Evolutionary conservation across 2,888 invertebrate genomes (phyloP).

Genomic region (Plemyria rubiginata): DNA sequence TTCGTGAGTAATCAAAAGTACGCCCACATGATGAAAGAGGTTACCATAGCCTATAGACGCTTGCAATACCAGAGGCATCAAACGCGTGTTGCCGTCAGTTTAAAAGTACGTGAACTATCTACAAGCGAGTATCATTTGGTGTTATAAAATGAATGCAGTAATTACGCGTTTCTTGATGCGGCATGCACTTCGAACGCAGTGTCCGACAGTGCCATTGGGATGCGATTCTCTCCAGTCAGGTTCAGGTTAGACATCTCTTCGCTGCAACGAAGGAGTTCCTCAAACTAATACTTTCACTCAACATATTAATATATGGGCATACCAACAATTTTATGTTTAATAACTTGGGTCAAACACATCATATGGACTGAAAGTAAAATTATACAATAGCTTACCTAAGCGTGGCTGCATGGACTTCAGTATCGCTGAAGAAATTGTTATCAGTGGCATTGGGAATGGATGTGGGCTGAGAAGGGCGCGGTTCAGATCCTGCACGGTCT

Average conservation of each 20-base stretch:
- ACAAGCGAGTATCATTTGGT: slow-evolving; percentile 51
- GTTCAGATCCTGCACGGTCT: slow-evolving; percentile 79
- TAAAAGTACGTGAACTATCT: slow-evolving; percentile 36
- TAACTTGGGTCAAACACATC: slow-evolving; percentile 5
- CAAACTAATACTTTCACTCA: slow-evolving; percentile 24
- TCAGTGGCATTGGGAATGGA: slow-evolving; percentile 68
- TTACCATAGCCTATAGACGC: no score
- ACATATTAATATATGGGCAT: slow-evolving; percentile 6
- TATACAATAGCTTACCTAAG: slow-evolving; percentile 78
- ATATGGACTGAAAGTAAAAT: neutral
- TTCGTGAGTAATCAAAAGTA: no score
- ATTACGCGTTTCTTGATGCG: slow-evolving; percentile 82
- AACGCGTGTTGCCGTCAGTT: no score
- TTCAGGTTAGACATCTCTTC: slow-evolving; percentile 83
- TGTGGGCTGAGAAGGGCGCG: slow-evolving; percentile 65
- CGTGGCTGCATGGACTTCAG: slow-evolving; percentile 90
- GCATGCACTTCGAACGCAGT: slow-evolving; percentile 83
- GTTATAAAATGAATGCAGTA: slow-evolving; percentile 54
- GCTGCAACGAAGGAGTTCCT: slow-evolving; percentile 65
- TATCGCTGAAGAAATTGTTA: slow-evolving; percentile 95
- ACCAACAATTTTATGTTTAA: neutral
- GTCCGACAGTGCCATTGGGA: slow-evolving; percentile 81
- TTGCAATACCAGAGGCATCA: no score
- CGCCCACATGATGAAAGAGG: no score
- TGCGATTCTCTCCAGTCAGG: slow-evolving; percentile 79